Evolutionary conservation across 2,888 invertebrate genomes (phyloP).

Genomic region (Pardosa pseudoannulata): DNA sequence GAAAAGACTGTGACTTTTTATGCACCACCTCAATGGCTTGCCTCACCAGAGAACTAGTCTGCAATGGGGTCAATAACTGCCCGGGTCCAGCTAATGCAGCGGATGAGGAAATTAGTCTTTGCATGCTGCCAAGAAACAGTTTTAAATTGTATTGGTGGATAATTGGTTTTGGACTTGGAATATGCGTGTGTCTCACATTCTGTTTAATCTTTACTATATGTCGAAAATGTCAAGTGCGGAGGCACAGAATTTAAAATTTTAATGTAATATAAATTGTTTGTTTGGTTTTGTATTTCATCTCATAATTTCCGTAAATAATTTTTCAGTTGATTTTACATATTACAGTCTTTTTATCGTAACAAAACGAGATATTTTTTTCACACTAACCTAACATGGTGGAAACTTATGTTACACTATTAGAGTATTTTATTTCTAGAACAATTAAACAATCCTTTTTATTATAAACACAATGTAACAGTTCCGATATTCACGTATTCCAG

Average conservation of each 20-base stretch:
- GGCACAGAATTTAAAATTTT: constrained; percentile 55
- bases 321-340: too few species aligned
- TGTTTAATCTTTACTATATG: constrained; percentile 63
- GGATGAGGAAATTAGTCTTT: constrained; percentile 64
- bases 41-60: constrained; percentile 88
- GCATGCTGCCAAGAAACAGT: constrained; percentile 48
- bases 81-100: constrained; percentile 76
- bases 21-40: constrained; percentile 90
- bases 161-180: constrained; percentile 59
- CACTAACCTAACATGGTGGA: too few species aligned
- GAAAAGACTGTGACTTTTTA: constrained; percentile 86
- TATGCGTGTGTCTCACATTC: constrained; percentile 61
- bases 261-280: neutral
- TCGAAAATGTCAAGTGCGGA: constrained; percentile 58
- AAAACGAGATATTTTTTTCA: too few species aligned
- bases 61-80: constrained; percentile 92
- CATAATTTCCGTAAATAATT: too few species aligned
- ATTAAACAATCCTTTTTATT: too few species aligned
- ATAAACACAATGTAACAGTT: too few species aligned
- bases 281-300: neutral
- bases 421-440: too few species aligned
- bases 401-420: too few species aligned
- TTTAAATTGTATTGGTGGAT: constrained; percentile 72
- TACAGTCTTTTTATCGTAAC: too few species aligned
- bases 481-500: too few species aligned